Evolutionary conservation across 2,113 vertebrate species (phyloP).

Genomic region (Prolemur simus): DNA sequence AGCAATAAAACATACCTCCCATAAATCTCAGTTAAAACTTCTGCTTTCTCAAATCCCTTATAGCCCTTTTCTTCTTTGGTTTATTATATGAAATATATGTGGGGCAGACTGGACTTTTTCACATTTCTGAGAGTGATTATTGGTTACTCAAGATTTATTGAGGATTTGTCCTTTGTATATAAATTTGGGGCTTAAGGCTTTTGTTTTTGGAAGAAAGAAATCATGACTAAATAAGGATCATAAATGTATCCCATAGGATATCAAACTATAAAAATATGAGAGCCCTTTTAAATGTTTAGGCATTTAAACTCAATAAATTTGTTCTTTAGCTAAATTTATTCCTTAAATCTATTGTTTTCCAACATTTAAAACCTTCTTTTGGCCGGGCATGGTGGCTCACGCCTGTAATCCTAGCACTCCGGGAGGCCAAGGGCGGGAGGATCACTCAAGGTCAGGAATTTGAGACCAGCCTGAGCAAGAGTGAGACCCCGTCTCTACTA

Average conservation of each 20-base stretch:
- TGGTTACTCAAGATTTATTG: conserved; percentile 22
- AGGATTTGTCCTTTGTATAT: neutral
- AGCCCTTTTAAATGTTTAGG: neutral
- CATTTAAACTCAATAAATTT: neutral
- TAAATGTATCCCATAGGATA: neutral
- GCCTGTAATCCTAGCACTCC: no score
- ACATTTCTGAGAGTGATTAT: neutral
- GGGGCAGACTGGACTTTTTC: neutral
- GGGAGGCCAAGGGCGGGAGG: no score
- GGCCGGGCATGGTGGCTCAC: no score
- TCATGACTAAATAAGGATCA: neutral
- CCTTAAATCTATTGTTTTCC: neutral
- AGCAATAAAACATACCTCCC: neutral
- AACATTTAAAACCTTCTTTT: neutral
- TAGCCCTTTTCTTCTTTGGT: neutral
- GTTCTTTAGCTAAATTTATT: neutral
- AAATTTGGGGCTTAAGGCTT: neutral
- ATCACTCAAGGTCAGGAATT: no score
- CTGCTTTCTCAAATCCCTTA: neutral
- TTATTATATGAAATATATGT: neutral
- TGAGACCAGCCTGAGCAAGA: no score
- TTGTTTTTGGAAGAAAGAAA: neutral
- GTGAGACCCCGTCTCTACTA: no score
- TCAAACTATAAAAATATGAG: conserved; percentile 5
- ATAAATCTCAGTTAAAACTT: neutral